A percentile compares a stretch with the other conserved stretches of the same genome.
These are phyloP conservation scores for Crossaster papposus DNA, from an alignment of 53 echinoderm and acorn worm genomes.

Conservation along the genomic window DNA sequence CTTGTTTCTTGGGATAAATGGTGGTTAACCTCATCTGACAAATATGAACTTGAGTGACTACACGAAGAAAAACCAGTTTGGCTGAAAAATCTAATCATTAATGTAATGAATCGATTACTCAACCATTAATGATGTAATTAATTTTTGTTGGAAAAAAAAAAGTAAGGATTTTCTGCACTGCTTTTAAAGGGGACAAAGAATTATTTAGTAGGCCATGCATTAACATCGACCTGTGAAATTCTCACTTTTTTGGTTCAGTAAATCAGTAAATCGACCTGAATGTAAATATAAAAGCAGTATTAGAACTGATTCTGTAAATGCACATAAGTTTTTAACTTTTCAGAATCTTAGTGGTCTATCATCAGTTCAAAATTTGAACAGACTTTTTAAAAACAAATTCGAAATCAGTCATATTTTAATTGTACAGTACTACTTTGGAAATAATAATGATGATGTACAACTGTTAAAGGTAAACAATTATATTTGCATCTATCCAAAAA, in stretches of 20 bases:
- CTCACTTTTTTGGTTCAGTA: background rate
- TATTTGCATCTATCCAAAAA: too few species aligned
- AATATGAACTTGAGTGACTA: background rate
- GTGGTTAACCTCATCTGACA: background rate
- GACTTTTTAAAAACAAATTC: background rate
- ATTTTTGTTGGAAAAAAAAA: too few species aligned
- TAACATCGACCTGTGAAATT: background rate
- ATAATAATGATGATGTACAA: too few species aligned
- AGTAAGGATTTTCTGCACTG: too few species aligned
- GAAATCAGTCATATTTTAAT: background rate
- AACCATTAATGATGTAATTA: too few species aligned
- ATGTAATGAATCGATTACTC: background rate
- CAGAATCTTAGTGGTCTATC: background rate
- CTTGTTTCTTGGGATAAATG: background rate
- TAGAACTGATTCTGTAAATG: too few species aligned
- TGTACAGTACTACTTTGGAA: too few species aligned
- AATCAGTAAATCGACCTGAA: too few species aligned
- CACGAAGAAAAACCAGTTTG: background rate
- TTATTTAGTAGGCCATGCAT: too few species aligned
- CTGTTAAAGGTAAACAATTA: too few species aligned
- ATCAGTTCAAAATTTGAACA: background rate
- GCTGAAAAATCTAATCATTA: background rate
- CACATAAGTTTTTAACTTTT: background rate
- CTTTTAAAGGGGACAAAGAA: too few species aligned
- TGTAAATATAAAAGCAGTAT: too few species aligned